A percentile compares a stretch with the other conserved stretches of the same genome.
Evolutionary conservation across 2,113 vertebrate species (phyloP).

Genomic region (Scartelaos histophorus): DNA sequence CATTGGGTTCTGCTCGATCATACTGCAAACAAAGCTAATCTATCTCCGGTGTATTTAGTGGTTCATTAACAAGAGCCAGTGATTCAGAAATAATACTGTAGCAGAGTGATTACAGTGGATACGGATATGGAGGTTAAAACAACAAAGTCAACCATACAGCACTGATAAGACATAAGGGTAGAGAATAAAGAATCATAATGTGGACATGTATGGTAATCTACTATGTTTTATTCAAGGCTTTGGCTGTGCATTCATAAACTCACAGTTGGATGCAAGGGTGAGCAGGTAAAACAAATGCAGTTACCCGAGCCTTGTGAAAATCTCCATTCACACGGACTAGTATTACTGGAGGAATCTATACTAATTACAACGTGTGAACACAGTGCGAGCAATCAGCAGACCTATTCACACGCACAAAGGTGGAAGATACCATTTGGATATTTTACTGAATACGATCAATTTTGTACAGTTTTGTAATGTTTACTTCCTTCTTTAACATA

Average conservation of each 20-base stretch:
- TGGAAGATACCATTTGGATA: background rate
- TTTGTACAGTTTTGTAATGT: background rate
- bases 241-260: background rate
- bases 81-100: slow-evolving; percentile 22
- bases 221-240: background rate
- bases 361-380: slow-evolving; percentile 6
- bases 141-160: background rate
- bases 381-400: background rate
- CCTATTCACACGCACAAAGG: background rate
- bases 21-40: slow-evolving; percentile 38
- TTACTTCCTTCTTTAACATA: background rate
- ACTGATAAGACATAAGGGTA: background rate
- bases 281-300: slow-evolving; percentile 4
- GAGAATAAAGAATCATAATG: background rate
- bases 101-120: slow-evolving; percentile 1
- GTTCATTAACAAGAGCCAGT: slow-evolving; percentile 26
- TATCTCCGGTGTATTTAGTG: slow-evolving; percentile 36
- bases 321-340: slow-evolving; percentile 9
- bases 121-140: slow-evolving; percentile 14
- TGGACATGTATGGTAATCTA: background rate
- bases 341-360: slow-evolving; percentile 6
- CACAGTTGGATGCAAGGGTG: background rate
- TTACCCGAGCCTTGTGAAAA: slow-evolving; percentile 3
- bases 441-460: background rate
- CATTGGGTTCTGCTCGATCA: slow-evolving; percentile 33